phyloP scores from a whole-genome alignment of 2,797 vertebrate genomes.

The Sphenopsis melanotis region DNA sequence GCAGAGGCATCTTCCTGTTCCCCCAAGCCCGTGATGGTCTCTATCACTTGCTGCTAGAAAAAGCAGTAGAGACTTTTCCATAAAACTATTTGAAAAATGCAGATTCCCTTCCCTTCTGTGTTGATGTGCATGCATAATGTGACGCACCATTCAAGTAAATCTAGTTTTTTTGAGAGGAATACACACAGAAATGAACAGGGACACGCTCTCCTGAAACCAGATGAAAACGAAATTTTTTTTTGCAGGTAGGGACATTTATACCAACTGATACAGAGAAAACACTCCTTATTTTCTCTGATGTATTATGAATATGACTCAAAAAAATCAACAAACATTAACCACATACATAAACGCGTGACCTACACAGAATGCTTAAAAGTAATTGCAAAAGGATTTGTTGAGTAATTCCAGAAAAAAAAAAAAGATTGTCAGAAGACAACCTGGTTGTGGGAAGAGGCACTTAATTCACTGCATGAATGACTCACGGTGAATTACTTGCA shows the following conservation, averaged over 20 bases:
- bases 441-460: constrained; percentile 46
- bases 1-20: neutral
- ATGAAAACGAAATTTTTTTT: neutral
- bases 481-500: constrained; percentile 50
- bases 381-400: constrained; percentile 50
- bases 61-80: neutral
- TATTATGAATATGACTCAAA: neutral
- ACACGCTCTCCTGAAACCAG: neutral
- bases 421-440: constrained; percentile 25
- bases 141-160: neutral
- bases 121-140: neutral
- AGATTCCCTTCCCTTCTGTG: neutral
- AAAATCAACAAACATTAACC: neutral
- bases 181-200: neutral
- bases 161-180: neutral
- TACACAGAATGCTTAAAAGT: constrained; percentile 4
- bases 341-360: neutral
- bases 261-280: neutral
- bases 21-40: accelerated
- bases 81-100: constrained; percentile 11
- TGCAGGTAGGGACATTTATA: neutral
- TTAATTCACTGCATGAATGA: constrained; percentile 61
- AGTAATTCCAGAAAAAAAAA: constrained; percentile 1
- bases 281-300: neutral
- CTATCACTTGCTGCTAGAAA: neutral